Evolutionary conservation across 2,797 vertebrate genomes (phyloP).

Genomic region (Enoplosus armatus): DNA sequence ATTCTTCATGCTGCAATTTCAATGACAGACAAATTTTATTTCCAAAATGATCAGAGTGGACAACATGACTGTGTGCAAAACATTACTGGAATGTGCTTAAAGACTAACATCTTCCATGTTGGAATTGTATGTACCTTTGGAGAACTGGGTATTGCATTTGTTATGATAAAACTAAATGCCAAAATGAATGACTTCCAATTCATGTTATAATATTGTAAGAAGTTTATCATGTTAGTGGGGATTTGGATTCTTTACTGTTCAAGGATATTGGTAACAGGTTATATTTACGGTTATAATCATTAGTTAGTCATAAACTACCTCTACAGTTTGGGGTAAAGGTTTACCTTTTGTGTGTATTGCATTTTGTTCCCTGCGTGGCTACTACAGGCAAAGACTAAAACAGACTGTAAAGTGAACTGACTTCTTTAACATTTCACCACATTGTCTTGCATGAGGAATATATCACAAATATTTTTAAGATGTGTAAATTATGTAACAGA

Average conservation of each 20-base stretch:
- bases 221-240: background rate
- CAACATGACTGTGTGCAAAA: slow-evolving; percentile 4
- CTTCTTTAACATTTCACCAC: background rate
- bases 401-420: background rate
- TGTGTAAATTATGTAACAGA: background rate
- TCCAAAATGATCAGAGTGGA: slow-evolving; percentile 29
- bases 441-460: background rate
- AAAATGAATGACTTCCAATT: background rate
- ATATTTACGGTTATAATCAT: background rate
- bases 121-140: background rate
- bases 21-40: slow-evolving; percentile 27
- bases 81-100: background rate
- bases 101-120: background rate
- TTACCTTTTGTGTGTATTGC: background rate
- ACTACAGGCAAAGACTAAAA: background rate
- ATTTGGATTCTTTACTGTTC: background rate
- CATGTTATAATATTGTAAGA: background rate
- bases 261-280: background rate
- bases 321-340: background rate
- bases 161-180: background rate
- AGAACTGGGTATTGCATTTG: background rate
- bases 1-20: slow-evolving; percentile 30
- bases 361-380: background rate
- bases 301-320: background rate
- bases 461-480: background rate